A percentile compares a stretch with the other conserved stretches of the same genome.
phyloP scores from a whole-genome alignment of 2,797 vertebrate genomes.

The Hylomyscus alleni region DNA sequence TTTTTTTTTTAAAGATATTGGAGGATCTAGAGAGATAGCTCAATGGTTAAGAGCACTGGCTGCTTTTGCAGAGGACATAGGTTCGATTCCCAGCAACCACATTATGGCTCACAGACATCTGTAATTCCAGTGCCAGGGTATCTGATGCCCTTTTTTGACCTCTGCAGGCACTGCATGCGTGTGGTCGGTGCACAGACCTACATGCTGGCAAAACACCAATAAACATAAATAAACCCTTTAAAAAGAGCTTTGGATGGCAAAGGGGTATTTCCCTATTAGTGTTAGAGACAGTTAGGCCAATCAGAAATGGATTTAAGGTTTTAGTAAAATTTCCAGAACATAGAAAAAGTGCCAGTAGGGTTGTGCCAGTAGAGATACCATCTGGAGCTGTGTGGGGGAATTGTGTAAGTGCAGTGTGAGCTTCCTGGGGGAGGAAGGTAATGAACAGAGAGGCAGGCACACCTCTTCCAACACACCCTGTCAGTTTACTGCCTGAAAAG shows the following conservation, averaged over 20 bases:
- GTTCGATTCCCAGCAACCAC: not conserved
- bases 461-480: not conserved
- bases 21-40: not conserved
- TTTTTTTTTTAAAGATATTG: not conserved
- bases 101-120: not conserved
- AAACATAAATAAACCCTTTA: not conserved
- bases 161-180: not conserved
- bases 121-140: not conserved
- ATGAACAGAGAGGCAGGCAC: not conserved
- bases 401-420: constrained; percentile 9
- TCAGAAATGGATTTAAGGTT: constrained; percentile 39
- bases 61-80: not conserved
- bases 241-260: constrained; percentile 11
- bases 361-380: constrained; percentile 1
- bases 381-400: not conserved
- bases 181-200: not conserved
- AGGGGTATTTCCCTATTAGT: not conserved
- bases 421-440: constrained; percentile 32
- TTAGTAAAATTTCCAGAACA: constrained; percentile 64
- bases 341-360: not conserved
- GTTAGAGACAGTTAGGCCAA: not conserved
- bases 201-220: not conserved
- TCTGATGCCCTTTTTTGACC: not conserved
- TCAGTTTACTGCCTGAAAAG: constrained; percentile 9
- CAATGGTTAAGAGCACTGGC: not conserved